Evolutionary conservation across 2,888 invertebrate genomes (phyloP).

Genomic region (Lutraria lutraria): DNA sequence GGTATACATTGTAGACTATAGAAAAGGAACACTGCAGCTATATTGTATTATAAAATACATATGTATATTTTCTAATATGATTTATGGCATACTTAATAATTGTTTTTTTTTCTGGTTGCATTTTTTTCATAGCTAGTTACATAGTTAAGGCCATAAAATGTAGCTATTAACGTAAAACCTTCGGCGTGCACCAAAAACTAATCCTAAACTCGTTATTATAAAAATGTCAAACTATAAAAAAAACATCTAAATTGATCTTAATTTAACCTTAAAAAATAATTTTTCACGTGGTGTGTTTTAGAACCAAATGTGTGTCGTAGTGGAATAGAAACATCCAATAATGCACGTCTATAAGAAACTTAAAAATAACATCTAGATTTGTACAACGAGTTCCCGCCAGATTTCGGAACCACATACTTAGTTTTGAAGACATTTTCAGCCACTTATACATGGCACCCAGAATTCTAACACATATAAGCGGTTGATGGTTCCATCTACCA

Average conservation of each 20-base stretch:
- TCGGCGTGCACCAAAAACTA: background rate
- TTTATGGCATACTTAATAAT: too few relatives aligned
- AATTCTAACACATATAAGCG: background rate
- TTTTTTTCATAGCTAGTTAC: background rate
- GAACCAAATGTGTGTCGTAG: background rate
- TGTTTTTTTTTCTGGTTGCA: too few relatives aligned
- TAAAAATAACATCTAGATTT: background rate
- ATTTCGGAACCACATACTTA: background rate
- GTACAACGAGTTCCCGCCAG: conserved; percentile 20
- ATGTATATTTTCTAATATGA: too few relatives aligned
- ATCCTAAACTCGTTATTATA: background rate
- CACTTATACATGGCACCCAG: conserved; percentile 42
- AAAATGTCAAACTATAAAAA: conserved; percentile 1
- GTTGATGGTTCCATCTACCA: conserved; percentile 19
- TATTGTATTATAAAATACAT: too few relatives aligned
- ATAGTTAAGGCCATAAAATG: background rate
- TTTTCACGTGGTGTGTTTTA: background rate
- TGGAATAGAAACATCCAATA: background rate
- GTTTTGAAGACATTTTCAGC: conserved; percentile 19
- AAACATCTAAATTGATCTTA: background rate
- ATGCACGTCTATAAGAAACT: background rate
- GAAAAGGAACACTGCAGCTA: too few relatives aligned
- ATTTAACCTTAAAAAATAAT: background rate
- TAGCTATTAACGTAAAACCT: background rate
- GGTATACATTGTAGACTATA: too few relatives aligned